Percentiles rank a stretch among this genome's conserved stretches.
Evolutionary conservation across 2,888 invertebrate species (phyloP).

Genomic region (Pteria penguin): DNA sequence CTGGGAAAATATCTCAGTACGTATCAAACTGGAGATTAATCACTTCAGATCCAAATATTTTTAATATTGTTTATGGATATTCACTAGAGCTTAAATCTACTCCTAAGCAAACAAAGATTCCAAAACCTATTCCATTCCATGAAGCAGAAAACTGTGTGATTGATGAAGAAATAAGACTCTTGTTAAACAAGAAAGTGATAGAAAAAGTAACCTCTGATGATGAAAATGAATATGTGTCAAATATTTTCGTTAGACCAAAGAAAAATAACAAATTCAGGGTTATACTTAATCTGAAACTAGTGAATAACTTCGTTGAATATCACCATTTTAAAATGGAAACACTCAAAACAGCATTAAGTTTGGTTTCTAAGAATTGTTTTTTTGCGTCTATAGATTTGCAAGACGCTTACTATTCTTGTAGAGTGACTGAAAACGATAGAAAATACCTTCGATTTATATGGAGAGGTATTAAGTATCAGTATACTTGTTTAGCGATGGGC

Average conservation of each 20-base stretch:
- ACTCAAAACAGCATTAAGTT: constrained; percentile 28
- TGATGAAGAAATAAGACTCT: constrained; percentile 21
- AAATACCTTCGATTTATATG: constrained; percentile 36
- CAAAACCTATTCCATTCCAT: constrained; percentile 1
- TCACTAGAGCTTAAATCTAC: constrained; percentile 17
- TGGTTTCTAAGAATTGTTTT: constrained; percentile 28
- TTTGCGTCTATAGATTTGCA: constrained; percentile 45
- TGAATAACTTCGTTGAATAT: constrained; percentile 40
- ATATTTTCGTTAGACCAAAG: constrained; percentile 31
- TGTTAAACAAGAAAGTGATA: constrained; percentile 12
- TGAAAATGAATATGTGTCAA: constrained; percentile 25
- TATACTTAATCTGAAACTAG: constrained; percentile 37
- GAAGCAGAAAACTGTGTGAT: neutral
- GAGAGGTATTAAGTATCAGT: constrained; percentile 29
- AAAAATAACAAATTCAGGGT: constrained; percentile 34
- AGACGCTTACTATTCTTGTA: constrained; percentile 42
- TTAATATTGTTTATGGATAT: constrained; percentile 29
- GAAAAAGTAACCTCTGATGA: constrained; percentile 2
- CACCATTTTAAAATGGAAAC: constrained; percentile 52
- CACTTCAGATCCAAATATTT: constrained; percentile 20
- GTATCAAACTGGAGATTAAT: constrained; percentile 23
- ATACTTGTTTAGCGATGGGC: constrained; percentile 36
- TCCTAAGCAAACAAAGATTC: neutral
- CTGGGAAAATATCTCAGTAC: constrained; percentile 13
- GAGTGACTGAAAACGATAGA: neutral